Evolutionary conservation across 2,888 invertebrate species (phyloP).

Genomic region (Rhabditoides inermis): DNA sequence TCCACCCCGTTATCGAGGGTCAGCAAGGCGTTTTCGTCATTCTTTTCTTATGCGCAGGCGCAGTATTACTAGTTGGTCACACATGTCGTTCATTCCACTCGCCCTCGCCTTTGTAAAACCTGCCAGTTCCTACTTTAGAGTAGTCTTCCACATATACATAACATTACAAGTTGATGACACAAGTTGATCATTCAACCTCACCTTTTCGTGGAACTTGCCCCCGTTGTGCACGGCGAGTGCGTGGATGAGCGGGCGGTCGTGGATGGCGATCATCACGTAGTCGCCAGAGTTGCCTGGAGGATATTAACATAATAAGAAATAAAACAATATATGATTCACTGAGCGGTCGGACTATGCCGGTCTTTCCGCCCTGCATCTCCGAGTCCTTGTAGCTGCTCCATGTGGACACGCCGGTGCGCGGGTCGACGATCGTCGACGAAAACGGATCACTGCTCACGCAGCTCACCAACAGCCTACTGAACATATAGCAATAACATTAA

Average conservation of each 20-base stretch:
- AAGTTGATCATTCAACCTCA: no score
- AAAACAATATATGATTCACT: conserved; percentile 17
- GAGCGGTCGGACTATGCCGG: conserved; percentile 24
- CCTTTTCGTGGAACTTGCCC: conserved; percentile 26
- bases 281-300: conserved; percentile 25
- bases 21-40: no score
- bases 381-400: conserved; percentile 45
- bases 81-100: no score
- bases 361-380: conserved; percentile 34
- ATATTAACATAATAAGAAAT: no score
- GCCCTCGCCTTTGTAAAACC: no score
- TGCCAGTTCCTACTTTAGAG: no score
- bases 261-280: conserved; percentile 25
- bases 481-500: no score
- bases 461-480: conserved; percentile 23
- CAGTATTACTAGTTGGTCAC: no score
- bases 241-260: conserved; percentile 33
- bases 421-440: conserved; percentile 36
- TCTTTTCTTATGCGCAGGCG: no score
- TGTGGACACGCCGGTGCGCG: conserved; percentile 32
- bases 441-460: conserved; percentile 28
- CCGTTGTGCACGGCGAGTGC: conserved; percentile 25
- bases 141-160: no score
- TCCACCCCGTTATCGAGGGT: no score
- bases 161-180: not conserved